Conservation (phyloP, 1,140 invertebrate genomes). For the Medauroidea extradentata region DNA sequence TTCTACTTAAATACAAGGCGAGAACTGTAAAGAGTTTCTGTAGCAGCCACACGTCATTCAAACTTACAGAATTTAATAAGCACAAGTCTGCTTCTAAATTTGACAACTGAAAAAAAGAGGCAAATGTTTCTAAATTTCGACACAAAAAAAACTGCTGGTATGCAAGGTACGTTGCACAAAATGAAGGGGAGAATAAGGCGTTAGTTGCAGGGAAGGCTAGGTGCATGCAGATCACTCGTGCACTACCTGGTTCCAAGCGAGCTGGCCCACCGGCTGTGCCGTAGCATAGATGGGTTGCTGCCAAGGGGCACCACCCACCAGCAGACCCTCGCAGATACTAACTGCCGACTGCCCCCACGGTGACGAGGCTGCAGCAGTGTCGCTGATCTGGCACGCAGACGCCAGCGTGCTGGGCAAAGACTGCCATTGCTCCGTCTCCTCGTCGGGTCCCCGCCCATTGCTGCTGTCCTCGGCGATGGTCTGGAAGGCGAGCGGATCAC, state of each 20-base stretch:
- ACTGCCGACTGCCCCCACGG: constrained; percentile 10
- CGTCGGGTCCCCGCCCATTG: constrained; percentile 1
- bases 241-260: constrained; percentile 29
- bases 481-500: constrained; percentile 46
- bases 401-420: constrained; percentile 53
- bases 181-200: too few species aligned
- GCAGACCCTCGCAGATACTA: constrained; percentile 10
- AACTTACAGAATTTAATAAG: too few species aligned
- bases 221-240: constrained; percentile 19
- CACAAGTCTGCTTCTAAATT: too few species aligned
- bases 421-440: constrained; percentile 51
- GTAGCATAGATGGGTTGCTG: constrained; percentile 24
- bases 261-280: constrained; percentile 15
- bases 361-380: constrained; percentile 33
- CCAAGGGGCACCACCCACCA: constrained; percentile 14
- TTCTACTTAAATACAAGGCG: too few species aligned
- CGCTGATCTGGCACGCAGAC: constrained; percentile 53
- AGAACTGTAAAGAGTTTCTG: too few species aligned
- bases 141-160: too few species aligned
- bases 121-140: too few species aligned
- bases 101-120: too few species aligned
- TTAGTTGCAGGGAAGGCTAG: too few species aligned
- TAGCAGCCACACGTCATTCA: too few species aligned
- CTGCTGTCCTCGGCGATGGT: constrained; percentile 46
- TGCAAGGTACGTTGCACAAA: too few species aligned